These are phyloP conservation scores for Cynopterus brachyotis DNA, from an alignment of 2,113 vertebrate genomes.

Conservation along the genomic window DNA sequence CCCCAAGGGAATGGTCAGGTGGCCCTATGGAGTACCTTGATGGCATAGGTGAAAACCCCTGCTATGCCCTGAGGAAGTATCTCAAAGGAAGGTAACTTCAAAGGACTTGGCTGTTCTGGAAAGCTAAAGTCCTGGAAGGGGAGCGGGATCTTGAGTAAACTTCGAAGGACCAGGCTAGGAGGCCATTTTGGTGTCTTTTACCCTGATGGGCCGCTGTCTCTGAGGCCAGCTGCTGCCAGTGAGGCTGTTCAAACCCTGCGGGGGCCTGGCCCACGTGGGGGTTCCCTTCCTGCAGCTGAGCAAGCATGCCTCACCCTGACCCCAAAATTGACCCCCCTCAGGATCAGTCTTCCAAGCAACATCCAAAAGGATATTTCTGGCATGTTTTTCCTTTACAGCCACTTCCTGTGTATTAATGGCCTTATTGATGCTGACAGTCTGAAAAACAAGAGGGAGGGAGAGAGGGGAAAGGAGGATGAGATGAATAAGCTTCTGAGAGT, in stretches of 20 bases:
- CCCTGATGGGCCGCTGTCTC: neutral
- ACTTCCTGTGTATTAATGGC: conserved; percentile 99
- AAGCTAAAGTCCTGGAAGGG: neutral
- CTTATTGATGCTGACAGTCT: conserved; percentile 99
- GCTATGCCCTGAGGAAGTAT: neutral
- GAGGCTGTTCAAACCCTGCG: neutral
- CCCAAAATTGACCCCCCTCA: neutral
- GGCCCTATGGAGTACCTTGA: neutral
- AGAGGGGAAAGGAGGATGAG: conserved; percentile 5
- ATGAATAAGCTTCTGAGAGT: conserved; percentile 43
- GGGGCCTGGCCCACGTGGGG: neutral
- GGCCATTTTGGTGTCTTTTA: neutral
- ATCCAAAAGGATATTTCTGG: conserved; percentile 97
- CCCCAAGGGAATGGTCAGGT: neutral
- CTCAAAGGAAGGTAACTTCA: neutral
- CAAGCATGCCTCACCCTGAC: neutral
- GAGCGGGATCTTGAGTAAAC: neutral
- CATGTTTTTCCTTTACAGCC: conserved; percentile 99
- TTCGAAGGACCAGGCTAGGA: neutral
- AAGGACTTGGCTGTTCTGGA: neutral
- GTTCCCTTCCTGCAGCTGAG: neutral
- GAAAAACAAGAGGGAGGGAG: conserved; percentile 77
- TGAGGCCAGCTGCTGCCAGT: neutral
- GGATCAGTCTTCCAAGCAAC: conserved; percentile 32
- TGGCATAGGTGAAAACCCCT: neutral